Percentiles rank a stretch among this genome's conserved stretches.
These are phyloP conservation scores for Psettodes erumei DNA, from an alignment of 2,113 vertebrate genomes.

Conservation along the genomic window DNA sequence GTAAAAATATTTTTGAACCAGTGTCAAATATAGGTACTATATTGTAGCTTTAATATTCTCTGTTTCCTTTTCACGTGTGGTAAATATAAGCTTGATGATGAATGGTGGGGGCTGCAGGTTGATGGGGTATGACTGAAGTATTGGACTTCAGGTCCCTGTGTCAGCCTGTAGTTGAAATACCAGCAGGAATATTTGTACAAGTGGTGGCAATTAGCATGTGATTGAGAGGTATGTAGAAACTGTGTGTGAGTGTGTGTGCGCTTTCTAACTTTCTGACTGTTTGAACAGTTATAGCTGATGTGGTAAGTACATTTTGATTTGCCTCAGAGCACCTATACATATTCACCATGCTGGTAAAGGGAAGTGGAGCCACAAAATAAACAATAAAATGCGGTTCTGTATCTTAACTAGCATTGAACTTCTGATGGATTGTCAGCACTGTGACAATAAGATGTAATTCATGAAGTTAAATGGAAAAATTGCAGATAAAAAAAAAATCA, in stretches of 20 bases:
- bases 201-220: constrained; percentile 58
- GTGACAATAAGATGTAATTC: not conserved
- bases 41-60: constrained; percentile 18
- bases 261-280: constrained; percentile 2
- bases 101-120: constrained; percentile 15
- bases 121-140: constrained; percentile 14
- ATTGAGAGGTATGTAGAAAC: constrained; percentile 57
- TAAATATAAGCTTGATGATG: constrained; percentile 40
- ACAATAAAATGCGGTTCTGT: not conserved
- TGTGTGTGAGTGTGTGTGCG: constrained; percentile 8
- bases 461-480: not conserved
- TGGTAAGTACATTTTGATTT: constrained; percentile 3
- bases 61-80: constrained; percentile 24
- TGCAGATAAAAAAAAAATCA: not conserved
- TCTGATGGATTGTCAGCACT: not conserved
- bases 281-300: constrained; percentile 3
- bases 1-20: constrained; percentile 11
- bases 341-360: constrained; percentile 1
- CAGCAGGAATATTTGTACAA: constrained; percentile 67
- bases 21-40: constrained; percentile 12
- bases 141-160: constrained; percentile 30
- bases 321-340: not conserved
- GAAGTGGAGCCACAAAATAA: constrained; percentile 2
- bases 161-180: constrained; percentile 53
- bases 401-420: not conserved